phyloP scores from a whole-genome alignment of 2,888 invertebrate genomes.

The Andricus quercusramuli region DNA sequence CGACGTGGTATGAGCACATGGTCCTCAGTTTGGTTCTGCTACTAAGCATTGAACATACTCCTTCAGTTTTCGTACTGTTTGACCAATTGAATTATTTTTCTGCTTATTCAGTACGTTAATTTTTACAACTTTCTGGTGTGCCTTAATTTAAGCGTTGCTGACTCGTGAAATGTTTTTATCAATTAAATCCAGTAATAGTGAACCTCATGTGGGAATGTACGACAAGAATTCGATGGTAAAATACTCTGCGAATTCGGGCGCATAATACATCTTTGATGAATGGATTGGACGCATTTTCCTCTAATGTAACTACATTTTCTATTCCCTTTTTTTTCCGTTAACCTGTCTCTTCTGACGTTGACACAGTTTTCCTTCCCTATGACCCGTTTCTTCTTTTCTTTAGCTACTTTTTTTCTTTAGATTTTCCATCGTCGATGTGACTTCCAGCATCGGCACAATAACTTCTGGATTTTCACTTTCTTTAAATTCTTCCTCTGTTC shows the following conservation, averaged over 20 bases:
- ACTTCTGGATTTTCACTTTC: background rate
- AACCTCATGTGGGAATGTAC: constrained; percentile 49
- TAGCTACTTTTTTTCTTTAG: background rate
- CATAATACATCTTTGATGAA: no score
- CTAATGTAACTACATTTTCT: background rate
- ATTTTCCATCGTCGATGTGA: background rate
- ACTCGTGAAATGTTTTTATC: constrained; percentile 49
- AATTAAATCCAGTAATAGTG: constrained; percentile 48
- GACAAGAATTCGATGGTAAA: constrained; percentile 51
- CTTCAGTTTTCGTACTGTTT: no score
- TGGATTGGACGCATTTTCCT: no score
- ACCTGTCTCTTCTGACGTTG: no score
- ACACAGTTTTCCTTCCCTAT: background rate
- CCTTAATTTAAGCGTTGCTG: constrained; percentile 55
- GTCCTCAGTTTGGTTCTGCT: no score
- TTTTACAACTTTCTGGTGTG: constrained; percentile 2
- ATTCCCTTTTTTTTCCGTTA: no score
- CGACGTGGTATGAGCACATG: no score
- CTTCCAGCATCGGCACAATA: background rate
- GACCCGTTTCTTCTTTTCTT: background rate
- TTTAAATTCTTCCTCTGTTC: background rate
- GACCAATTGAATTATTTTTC: no score
- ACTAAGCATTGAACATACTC: no score
- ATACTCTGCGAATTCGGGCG: constrained; percentile 51
- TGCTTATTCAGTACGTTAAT: no score